Conservation (phyloP, 2,888 invertebrate genomes). For the Belgica antarctica region DNA sequence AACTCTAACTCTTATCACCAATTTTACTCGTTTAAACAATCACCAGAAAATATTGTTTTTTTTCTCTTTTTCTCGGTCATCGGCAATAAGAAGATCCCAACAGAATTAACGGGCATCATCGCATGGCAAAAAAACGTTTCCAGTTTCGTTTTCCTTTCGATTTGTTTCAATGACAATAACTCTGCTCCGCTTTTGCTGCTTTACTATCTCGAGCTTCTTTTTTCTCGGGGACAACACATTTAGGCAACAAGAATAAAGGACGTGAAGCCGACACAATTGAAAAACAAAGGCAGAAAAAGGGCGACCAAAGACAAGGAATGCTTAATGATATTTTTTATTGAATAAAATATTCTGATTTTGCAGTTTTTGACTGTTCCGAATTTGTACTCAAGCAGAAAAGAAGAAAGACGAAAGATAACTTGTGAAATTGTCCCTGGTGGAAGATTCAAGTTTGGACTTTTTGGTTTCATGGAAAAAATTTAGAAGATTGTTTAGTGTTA, state of each 20-base stretch:
- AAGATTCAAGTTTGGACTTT: not conserved
- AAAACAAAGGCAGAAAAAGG: constrained; percentile 10
- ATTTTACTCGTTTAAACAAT: constrained; percentile 41
- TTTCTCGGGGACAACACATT: constrained; percentile 25
- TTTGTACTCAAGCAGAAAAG: not conserved
- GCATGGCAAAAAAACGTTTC: constrained; percentile 18
- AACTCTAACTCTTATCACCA: constrained; percentile 43
- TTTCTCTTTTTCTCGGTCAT: not conserved
- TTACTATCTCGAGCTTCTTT: not conserved
- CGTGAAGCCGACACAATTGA: constrained; percentile 39
- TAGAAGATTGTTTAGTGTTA: no score
- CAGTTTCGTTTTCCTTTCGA: constrained; percentile 26
- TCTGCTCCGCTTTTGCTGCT: constrained; percentile 31
- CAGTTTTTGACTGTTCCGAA: constrained; percentile 20
- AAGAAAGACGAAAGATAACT: constrained; percentile 25
- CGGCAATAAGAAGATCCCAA: constrained; percentile 12
- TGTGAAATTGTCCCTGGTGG: constrained; percentile 30
- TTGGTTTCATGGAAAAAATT: not conserved
- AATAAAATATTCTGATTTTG: constrained; percentile 42
- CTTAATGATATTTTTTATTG: constrained; percentile 41
- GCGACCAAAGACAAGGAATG: constrained; percentile 31
- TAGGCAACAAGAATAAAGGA: constrained; percentile 27
- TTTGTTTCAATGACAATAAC: constrained; percentile 41
- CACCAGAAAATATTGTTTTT: constrained; percentile 33
- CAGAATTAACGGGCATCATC: constrained; percentile 22